These are phyloP conservation scores for Cygnus atratus DNA, from an alignment of 2,113 vertebrate species.

Conservation along the genomic window DNA sequence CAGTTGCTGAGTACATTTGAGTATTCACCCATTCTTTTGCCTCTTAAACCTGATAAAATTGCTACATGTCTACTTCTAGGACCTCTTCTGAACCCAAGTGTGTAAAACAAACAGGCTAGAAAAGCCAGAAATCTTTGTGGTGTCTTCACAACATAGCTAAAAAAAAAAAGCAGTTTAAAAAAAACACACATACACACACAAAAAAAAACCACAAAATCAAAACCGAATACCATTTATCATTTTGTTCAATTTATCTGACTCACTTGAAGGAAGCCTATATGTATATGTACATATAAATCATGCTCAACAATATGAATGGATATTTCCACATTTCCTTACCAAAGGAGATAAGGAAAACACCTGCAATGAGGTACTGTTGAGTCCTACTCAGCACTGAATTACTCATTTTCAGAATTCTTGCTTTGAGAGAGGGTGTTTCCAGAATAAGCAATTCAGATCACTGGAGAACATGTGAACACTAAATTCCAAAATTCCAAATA, in stretches of 20 bases:
- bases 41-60: neutral
- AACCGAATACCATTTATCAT: neutral
- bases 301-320: neutral
- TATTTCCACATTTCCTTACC: neutral
- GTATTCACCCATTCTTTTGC: neutral
- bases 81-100: neutral
- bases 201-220: neutral
- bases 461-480: neutral
- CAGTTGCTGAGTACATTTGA: neutral
- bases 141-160: neutral
- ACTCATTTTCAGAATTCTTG: constrained; percentile 1
- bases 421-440: neutral
- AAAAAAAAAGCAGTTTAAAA: neutral
- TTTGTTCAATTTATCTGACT: neutral
- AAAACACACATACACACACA: neutral
- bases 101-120: neutral
- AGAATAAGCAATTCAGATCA: neutral
- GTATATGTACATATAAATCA: neutral
- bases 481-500: neutral
- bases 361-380: neutral
- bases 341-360: neutral
- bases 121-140: neutral
- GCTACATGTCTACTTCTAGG: neutral
- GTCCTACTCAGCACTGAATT: neutral
- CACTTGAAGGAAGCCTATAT: neutral